Evolutionary conservation across 2,113 vertebrate genomes (phyloP).

Genomic region (Petrocephalus microphthalmus): DNA sequence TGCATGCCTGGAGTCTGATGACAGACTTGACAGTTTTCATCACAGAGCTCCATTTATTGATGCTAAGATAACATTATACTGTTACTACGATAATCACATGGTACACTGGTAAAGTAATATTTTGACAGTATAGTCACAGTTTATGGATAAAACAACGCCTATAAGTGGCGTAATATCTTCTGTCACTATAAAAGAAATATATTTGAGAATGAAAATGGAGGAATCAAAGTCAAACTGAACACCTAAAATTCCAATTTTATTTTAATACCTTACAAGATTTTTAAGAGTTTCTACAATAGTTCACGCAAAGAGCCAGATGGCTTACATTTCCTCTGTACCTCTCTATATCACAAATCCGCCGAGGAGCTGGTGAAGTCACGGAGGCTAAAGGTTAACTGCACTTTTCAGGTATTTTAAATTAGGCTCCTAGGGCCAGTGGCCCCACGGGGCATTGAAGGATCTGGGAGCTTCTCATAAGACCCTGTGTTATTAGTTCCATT

Average conservation of each 20-base stretch:
- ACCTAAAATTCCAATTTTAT: conserved; percentile 1
- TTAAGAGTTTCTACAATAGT: not conserved
- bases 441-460: not conserved
- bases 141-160: not conserved
- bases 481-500: not conserved
- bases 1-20: not conserved
- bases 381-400: not conserved
- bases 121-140: not conserved
- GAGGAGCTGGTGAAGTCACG: not conserved
- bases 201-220: not conserved
- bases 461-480: not conserved
- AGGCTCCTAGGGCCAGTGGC: not conserved
- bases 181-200: not conserved
- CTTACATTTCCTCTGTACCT: not conserved
- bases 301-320: not conserved
- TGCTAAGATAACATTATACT: not conserved
- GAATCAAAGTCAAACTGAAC: not conserved
- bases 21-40: not conserved
- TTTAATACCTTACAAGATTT: not conserved
- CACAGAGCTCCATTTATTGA: not conserved
- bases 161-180: not conserved
- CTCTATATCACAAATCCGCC: not conserved
- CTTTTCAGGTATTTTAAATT: conserved; percentile 13
- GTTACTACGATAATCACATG: not conserved
- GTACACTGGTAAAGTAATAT: not conserved